Evolutionary conservation across 2,113 vertebrate species (phyloP).

Genomic region (Fregetta grallaria): DNA sequence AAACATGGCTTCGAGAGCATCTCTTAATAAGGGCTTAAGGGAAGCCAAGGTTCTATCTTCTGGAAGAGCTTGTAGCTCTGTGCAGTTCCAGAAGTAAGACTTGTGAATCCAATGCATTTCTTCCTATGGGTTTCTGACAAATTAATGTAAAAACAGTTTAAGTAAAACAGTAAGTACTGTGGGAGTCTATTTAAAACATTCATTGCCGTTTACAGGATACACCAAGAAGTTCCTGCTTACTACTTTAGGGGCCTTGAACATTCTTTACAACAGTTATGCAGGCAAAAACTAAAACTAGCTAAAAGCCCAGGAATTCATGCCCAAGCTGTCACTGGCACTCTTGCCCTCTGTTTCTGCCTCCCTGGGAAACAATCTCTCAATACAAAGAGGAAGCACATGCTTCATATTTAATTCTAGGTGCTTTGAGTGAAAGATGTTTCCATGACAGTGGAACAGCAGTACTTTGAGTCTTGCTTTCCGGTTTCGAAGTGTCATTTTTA

Average conservation of each 20-base stretch:
- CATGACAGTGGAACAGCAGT: background rate
- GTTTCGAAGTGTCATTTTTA: background rate
- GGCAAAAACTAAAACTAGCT: background rate
- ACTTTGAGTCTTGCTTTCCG: fast-evolving
- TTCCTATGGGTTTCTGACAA: background rate
- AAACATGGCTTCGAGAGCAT: background rate
- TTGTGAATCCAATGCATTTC: background rate
- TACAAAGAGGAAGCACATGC: background rate
- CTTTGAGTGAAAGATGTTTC: background rate
- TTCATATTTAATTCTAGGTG: background rate
- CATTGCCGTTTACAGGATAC: background rate
- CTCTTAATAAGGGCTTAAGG: background rate
- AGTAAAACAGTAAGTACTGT: background rate
- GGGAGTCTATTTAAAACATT: background rate
- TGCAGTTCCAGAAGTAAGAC: background rate
- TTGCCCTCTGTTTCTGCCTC: background rate
- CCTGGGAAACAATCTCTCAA: background rate
- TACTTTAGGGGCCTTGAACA: background rate
- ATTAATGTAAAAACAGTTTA: background rate
- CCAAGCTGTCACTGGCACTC: background rate
- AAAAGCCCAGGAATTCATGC: background rate
- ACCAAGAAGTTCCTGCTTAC: background rate
- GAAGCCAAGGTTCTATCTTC: background rate
- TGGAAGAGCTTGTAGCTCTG: background rate
- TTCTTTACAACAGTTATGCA: background rate